A percentile compares a stretch with the other conserved stretches of the same genome.
Conservation (phyloP, 2,888 invertebrate species). For the Alloscopus bannaensis region DNA sequence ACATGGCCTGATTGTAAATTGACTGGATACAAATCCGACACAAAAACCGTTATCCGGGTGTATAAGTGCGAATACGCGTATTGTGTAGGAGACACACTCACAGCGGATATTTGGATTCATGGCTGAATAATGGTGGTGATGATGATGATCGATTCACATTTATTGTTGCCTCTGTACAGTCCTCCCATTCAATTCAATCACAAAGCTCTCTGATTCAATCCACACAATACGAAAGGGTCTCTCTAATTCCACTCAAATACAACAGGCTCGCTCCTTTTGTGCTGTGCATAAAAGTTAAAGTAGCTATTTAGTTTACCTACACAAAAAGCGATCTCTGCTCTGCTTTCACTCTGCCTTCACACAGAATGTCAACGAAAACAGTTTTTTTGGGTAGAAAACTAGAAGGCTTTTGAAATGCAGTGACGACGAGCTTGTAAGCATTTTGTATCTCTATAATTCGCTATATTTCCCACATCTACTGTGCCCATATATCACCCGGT, state of each 20-base stretch:
- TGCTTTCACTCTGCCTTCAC: slow-evolving; percentile 6
- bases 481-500: too few species aligned
- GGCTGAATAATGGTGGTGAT: slow-evolving; percentile 32
- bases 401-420: not conserved
- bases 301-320: slow-evolving; percentile 46
- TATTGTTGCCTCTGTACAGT: slow-evolving; percentile 51
- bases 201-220: slow-evolving; percentile 47
- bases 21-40: slow-evolving; percentile 24
- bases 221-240: slow-evolving; percentile 53
- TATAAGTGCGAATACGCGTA: not conserved
- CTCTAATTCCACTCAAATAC: slow-evolving; percentile 60
- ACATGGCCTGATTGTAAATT: slow-evolving; percentile 50
- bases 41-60: too few species aligned
- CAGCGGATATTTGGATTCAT: slow-evolving; percentile 48
- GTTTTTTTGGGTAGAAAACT: not conserved
- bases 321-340: slow-evolving; percentile 24
- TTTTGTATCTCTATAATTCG: too few species aligned
- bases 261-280: slow-evolving; percentile 55
- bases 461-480: too few species aligned
- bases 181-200: slow-evolving; percentile 53
- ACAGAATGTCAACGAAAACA: slow-evolving; percentile 19
- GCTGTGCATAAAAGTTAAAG: slow-evolving; percentile 47
- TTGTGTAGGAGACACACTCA: not conserved
- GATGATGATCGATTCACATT: slow-evolving; percentile 57
- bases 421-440: too few species aligned